phyloP scores from a whole-genome alignment of 1,140 invertebrate genomes.

The Eumaeus atala region DNA sequence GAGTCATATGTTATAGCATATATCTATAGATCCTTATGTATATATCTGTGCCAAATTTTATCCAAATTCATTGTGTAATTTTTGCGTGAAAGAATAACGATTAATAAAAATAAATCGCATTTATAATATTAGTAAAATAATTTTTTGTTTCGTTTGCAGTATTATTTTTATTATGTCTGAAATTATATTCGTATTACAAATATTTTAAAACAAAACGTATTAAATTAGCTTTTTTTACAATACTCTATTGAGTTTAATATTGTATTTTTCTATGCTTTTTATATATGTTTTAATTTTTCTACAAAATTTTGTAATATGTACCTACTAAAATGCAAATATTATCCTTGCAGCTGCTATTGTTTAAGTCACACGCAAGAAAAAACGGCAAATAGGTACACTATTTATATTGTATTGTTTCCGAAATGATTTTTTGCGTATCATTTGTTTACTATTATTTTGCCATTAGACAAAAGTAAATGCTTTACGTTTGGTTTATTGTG shows the following conservation, averaged over 20 bases:
- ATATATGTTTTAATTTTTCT: slow-evolving; percentile 17
- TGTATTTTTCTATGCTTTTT: slow-evolving; percentile 3
- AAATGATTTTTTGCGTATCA: slow-evolving; percentile 4
- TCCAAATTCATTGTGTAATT: too few species aligned
- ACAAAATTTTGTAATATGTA: slow-evolving; percentile 28
- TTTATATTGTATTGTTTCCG: slow-evolving; percentile 49
- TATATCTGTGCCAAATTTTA: too few species aligned
- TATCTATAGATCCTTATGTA: too few species aligned
- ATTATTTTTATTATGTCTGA: too few species aligned
- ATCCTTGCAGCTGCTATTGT: slow-evolving; percentile 70
- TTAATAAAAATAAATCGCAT: too few species aligned
- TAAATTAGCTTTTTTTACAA: not conserved
- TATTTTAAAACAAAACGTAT: too few species aligned
- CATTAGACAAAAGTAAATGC: not conserved
- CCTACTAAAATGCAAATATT: slow-evolving; percentile 53
- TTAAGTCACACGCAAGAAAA: slow-evolving; percentile 70
- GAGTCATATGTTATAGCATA: too few species aligned
- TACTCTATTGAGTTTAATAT: not conserved
- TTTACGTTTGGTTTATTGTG: slow-evolving; percentile 1
- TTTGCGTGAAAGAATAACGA: too few species aligned
- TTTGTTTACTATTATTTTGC: not conserved
- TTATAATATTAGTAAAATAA: too few species aligned
- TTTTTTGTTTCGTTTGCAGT: too few species aligned
- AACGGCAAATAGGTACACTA: slow-evolving; percentile 65
- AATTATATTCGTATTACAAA: too few species aligned